phyloP scores from a whole-genome alignment of 2,113 vertebrate species.

The Epinephelus fuscoguttatus region DNA sequence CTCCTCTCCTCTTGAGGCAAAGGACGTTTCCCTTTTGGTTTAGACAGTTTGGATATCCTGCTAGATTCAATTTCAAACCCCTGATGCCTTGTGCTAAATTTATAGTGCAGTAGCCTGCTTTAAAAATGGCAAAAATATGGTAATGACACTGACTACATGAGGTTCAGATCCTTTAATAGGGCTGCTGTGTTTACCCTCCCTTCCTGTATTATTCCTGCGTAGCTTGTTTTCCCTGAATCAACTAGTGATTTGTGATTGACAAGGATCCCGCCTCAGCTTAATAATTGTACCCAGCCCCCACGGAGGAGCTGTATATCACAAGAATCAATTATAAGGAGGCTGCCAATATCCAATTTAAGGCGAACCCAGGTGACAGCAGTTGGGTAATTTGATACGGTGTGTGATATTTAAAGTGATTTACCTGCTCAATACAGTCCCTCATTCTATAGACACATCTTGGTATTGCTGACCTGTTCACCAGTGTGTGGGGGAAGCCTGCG shows the following conservation, averaged over 20 bases:
- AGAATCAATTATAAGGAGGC: slow-evolving; percentile 55
- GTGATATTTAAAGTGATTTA: slow-evolving; percentile 67
- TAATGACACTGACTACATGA: slow-evolving; percentile 18
- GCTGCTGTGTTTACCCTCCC: neutral
- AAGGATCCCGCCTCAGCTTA: slow-evolving; percentile 29
- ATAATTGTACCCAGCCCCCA: slow-evolving; percentile 48
- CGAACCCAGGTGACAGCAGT: slow-evolving; percentile 46
- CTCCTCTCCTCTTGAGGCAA: no score
- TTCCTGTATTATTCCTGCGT: slow-evolving; percentile 18
- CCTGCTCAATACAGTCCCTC: slow-evolving; percentile 10
- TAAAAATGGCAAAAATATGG: slow-evolving; percentile 48
- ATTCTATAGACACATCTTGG: slow-evolving; percentile 34
- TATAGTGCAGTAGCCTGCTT: slow-evolving; percentile 30
- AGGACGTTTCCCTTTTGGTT: no score
- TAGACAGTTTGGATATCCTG: slow-evolving; percentile 46
- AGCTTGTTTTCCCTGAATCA: slow-evolving; percentile 41
- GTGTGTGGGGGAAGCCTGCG: slow-evolving; percentile 61
- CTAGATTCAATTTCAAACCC: slow-evolving; percentile 57
- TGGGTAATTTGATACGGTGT: slow-evolving; percentile 37
- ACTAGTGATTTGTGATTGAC: slow-evolving; percentile 52
- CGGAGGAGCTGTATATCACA: slow-evolving; percentile 23
- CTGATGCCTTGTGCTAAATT: slow-evolving; percentile 34
- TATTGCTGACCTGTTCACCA: slow-evolving; percentile 68
- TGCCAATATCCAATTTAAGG: slow-evolving; percentile 58
- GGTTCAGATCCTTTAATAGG: neutral